Evolutionary conservation across 2,113 vertebrate genomes (phyloP), one percentile per base, ranked within the genome.

Genomic region (Petaurus breviceps): DNA sequence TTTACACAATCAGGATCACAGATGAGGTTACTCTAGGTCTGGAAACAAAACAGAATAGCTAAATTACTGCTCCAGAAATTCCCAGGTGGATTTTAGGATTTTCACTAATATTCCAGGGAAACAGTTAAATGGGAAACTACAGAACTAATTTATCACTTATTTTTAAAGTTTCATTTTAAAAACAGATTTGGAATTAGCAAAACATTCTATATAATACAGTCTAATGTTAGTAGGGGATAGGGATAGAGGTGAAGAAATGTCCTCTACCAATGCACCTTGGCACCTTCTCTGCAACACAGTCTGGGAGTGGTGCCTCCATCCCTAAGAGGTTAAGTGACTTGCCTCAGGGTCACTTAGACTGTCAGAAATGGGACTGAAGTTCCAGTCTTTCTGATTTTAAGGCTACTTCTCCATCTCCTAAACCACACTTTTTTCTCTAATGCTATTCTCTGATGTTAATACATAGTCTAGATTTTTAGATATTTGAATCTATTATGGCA

Each of bases 1-100:
- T 94, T 96, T 93, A 92, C 3, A 91, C 1, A 25, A 43, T 46
- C 68, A 92, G 94, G 90, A 96, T 61, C 51, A 90, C 91, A 92
- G 47, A 96, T 52, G 61, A 96, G 37, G 91, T 94, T 46, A 14
- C 61, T 49, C 31, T 28, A 92, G 51, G 90, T 94, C 94, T 90
- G 91, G 52, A 89, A 96, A 93, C 92, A 93, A 90, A 95, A 23
- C 89, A 22, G 26, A 6, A 55, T 16, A 57, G 54, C 25, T 47
- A 91, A 94, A 68, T 26, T 43, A 51, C 77, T 51, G 19, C 46
- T 28, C 12, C 28, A 95, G 91, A 94, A 91, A 54, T 47, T 51
- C 57, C 31, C 11, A 1, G 52, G n/a, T 11, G 0, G 31, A 51
- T 91, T 92, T 52, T 3, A n/a, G n/a, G 31, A 43, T 84, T 84